Evolutionary conservation across 2,113 vertebrate species (phyloP).

Genomic region (Ariopsis seemanni): DNA sequence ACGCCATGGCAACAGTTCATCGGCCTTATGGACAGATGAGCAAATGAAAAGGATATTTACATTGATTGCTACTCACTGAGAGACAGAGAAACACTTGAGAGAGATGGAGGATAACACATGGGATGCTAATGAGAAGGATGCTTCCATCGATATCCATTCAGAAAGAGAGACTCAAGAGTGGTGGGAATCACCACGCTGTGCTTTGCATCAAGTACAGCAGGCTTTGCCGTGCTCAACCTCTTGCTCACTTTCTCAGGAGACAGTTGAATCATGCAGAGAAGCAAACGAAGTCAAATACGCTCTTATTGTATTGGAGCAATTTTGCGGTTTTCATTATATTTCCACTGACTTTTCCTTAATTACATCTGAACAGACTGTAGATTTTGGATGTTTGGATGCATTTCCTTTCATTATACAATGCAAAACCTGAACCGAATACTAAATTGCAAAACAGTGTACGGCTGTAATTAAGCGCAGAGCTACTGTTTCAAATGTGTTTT

Average conservation of each 20-base stretch:
- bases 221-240: not conserved
- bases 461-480: not conserved
- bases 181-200: not conserved
- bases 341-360: constrained; percentile 5
- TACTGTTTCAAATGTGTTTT: not conserved
- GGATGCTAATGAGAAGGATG: constrained; percentile 12
- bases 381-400: not conserved
- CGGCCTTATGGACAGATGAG: no score
- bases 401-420: constrained; percentile 14
- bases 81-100: constrained; percentile 4
- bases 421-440: constrained; percentile 15
- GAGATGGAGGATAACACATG: not conserved
- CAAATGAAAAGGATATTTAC: constrained; percentile 7
- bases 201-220: not conserved
- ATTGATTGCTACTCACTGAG: constrained; percentile 13
- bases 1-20: no score
- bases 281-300: not conserved
- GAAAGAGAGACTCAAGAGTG: not conserved
- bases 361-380: constrained; percentile 8
- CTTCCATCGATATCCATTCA: constrained; percentile 23
- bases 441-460: not conserved
- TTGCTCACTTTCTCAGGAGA: not conserved
- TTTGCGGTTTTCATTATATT: constrained; percentile 12
- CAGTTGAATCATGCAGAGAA: not conserved
- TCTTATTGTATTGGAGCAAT: not conserved